Evolutionary conservation across 2,113 vertebrate genomes (phyloP).

Genomic region (Lagopus muta): DNA sequence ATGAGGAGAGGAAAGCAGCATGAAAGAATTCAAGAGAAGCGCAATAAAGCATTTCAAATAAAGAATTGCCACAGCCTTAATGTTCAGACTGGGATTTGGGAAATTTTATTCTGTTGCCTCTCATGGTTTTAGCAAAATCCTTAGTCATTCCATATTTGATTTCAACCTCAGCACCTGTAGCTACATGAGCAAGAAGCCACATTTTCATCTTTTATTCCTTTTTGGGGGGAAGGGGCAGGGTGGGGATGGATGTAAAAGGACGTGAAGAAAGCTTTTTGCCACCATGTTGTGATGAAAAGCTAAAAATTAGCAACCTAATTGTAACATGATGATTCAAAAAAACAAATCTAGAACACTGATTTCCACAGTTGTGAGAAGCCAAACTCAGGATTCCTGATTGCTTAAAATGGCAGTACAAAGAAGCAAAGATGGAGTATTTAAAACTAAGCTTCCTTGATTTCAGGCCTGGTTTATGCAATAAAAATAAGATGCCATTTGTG

Average conservation of each 20-base stretch:
- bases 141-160: conserved; percentile 9
- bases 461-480: not conserved
- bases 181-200: not conserved
- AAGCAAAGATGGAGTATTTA: conserved; percentile 36
- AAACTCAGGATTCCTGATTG: conserved; percentile 7
- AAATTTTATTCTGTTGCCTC: not conserved
- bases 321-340: conserved; percentile 14
- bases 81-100: not conserved
- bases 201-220: not conserved
- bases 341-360: not conserved
- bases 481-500: not conserved
- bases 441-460: conserved; percentile 48
- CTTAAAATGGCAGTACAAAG: not conserved
- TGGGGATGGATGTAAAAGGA: not conserved
- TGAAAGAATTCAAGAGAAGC: conserved; percentile 21
- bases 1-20: conserved; percentile 20
- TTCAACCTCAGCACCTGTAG: not conserved
- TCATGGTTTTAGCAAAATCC: not conserved
- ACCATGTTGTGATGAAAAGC: not conserved
- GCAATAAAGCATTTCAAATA: conserved; percentile 49
- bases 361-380: not conserved
- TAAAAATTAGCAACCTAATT: conserved; percentile 22
- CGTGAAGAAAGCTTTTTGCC: not conserved
- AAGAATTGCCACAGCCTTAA: not conserved
- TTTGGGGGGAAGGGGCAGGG: not conserved